Percentiles rank a stretch among this genome's conserved stretches.
Conservation (phyloP, 1,140 invertebrate genomes). For the Lepidurus apus region DNA sequence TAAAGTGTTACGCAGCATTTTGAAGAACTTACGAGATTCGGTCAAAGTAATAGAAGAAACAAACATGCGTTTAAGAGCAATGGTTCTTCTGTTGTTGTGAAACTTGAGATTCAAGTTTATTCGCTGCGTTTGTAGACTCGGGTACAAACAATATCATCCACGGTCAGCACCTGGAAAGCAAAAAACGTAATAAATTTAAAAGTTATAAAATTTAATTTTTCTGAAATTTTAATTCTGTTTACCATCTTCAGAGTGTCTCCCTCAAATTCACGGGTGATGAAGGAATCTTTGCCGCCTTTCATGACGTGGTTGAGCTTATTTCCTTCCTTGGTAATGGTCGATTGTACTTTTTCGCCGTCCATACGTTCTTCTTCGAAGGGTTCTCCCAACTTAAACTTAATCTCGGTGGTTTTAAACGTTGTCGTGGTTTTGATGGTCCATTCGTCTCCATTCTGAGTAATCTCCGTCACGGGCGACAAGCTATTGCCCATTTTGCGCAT, state of each 20-base stretch:
- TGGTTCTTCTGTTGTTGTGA: background rate
- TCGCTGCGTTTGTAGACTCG: conserved; percentile 32
- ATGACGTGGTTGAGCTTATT: conserved; percentile 66
- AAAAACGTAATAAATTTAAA: background rate
- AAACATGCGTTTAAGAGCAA: background rate
- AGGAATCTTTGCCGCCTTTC: conserved; percentile 57
- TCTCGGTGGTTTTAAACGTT: conserved; percentile 51
- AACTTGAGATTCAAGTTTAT: background rate
- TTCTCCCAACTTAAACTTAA: conserved; percentile 49
- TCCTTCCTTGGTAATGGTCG: conserved; percentile 40
- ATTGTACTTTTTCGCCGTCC: conserved; percentile 48
- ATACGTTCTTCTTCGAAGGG: conserved; percentile 51
- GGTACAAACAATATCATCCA: conserved; percentile 33
- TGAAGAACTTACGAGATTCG: background rate
- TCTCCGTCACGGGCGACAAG: conserved; percentile 47
- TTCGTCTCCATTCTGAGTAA: conserved; percentile 45
- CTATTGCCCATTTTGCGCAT: conserved; percentile 47
- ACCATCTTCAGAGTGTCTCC: conserved; percentile 65
- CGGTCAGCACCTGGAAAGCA: conserved; percentile 29
- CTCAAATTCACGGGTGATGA: conserved; percentile 58
- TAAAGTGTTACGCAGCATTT: background rate
- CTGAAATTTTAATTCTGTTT: conserved; percentile 30
- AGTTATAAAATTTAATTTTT: background rate
- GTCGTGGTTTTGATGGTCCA: conserved; percentile 49
- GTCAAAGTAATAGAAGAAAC: background rate